Base-by-base conservation (phyloP, 2,888 invertebrate genomes). In the Nysson spinosus region DNA sequence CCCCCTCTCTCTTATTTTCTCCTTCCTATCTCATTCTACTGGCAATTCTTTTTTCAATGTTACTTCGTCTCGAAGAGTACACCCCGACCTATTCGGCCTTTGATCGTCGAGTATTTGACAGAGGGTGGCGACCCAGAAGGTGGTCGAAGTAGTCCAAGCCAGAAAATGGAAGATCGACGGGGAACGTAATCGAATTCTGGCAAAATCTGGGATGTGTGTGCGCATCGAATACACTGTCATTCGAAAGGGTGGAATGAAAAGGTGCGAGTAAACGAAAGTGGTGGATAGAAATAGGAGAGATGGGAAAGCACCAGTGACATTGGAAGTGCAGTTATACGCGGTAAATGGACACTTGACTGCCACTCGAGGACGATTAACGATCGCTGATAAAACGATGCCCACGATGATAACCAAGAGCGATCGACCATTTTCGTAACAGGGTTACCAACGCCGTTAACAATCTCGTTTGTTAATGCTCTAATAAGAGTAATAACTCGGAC, bases 111-210 rank as follows among this genome's bases (percentile, higher is more conserved):
- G 4, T 14, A 6, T 34, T 3, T 16, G 14, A 34, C 9, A 30
- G 30, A n/a, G 20, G 39, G 5, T 20, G 20, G 3, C 6, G 12
- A 28, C 22, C 1, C 24, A 14, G 5, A 11, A 14, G 22, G 24
- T n/a, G 22, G 24, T 17, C 11, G 34, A 22, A 46, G 9, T 9
- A 9, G 14, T 22, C 24, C 9, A 9, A 32, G 39, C 51, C 67
- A 69, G 62, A 75, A 77, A 75, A 68, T 58, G 71, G 69, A 69
- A 66, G 71, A 67, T 76, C 70, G 71, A 67, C n/a, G 56, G 67
- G 72, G 66, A 68, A 71, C 68, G 75, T 75, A 77, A 78, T 78
- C 75, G 78, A 80, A 69, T 80, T 79, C 70, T 43, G 68, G 61
- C 49, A 65, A 69, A 78, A 75, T 76, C 74, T 69, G 66, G 62